Conservation (phyloP, 2,888 invertebrate species). For the Pimpla rufipes region DNA sequence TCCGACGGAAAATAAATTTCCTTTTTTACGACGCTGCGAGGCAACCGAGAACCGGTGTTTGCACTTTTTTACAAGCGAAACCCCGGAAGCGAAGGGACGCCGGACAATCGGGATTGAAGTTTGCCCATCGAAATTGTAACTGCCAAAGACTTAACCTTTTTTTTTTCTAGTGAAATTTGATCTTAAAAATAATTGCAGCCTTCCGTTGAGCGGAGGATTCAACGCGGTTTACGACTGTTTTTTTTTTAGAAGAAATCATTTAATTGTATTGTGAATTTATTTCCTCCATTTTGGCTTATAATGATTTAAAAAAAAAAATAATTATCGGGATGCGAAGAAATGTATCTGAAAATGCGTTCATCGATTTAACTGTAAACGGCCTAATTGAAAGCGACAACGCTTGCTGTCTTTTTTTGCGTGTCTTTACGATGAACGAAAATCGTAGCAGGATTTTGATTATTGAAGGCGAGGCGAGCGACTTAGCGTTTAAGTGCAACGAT, state of each 20-base stretch:
- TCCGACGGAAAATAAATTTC: slow-evolving; percentile 13
- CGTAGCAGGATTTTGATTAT: slow-evolving; percentile 4
- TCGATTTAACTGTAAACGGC: neutral
- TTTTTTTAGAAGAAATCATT: neutral
- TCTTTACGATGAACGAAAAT: neutral
- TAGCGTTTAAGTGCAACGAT: neutral
- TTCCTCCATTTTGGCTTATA: neutral
- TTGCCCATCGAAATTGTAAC: slow-evolving; percentile 35
- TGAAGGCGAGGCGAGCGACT: slow-evolving; percentile 11
- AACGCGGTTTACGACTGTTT: neutral
- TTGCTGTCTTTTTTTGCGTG: neutral
- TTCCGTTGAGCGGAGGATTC: neutral
- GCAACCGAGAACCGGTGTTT: slow-evolving; percentile 9
- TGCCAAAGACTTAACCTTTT: slow-evolving; percentile 48
- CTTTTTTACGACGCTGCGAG: slow-evolving; percentile 38
- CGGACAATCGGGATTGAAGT: slow-evolving; percentile 4
- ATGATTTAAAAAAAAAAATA: too few relatives aligned
- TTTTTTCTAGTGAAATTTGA: slow-evolving; percentile 3
- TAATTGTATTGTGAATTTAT: neutral
- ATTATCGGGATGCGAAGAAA: neutral
- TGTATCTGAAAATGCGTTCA: neutral
- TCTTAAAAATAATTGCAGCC: slow-evolving; percentile 7
- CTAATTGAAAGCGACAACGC: neutral
- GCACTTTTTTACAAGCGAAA: slow-evolving; percentile 10
- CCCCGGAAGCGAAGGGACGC: neutral